Evolutionary conservation across 2,797 vertebrate genomes (phyloP), one percentile per base, ranked within the genome.

Genomic region (Cossypha dichroa): DNA sequence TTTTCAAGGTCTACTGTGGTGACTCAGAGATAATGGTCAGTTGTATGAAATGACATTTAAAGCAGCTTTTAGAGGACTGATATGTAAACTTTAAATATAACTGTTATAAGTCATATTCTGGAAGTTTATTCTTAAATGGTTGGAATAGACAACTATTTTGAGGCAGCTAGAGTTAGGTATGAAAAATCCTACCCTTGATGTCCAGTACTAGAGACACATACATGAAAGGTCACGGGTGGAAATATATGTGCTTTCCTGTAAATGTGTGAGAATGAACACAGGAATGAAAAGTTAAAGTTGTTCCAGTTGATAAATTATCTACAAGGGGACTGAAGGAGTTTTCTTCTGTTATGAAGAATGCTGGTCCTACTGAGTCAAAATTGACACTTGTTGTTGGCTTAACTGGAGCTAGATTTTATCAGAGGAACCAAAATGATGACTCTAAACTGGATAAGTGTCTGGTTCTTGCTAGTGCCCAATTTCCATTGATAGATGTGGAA

Each of bases 11-110:
- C 59, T 59, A 8, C 45, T 54, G 26, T 76, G 40, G 29, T 90
- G 88, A 96, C 77, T 93, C 93, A 94, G 80, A 92, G 60, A 85
- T 90, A 94, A 93, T 82, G 85, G 88, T 52, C 90, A 92, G 48
- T 60, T 92, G 22, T 40, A 52, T 19, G n/a, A 92, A 93, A 68
- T 85, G 40, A 76, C 63, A 76, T 95, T 95, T 56, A 88, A 92
- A 82, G 19, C 12, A 74, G 38, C 33, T 82, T 93, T 90, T 79
- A 86, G 43, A 75, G 29, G 33, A 59, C 15, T 11, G 10, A 29
- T 36, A 69, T 23, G 12, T 67, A 88, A 90, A 85, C 26, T 19
- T 81, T 85, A 63, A 88, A 72, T 69, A 26, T 41, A 73, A 26
- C 28, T 81, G 31, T 76, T 90, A 20, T 9, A 54, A 43, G 15